Percentiles rank a stretch among this genome's conserved stretches.
phyloP scores from a whole-genome alignment of 2,888 invertebrate genomes.

The Sesia apiformis region DNA sequence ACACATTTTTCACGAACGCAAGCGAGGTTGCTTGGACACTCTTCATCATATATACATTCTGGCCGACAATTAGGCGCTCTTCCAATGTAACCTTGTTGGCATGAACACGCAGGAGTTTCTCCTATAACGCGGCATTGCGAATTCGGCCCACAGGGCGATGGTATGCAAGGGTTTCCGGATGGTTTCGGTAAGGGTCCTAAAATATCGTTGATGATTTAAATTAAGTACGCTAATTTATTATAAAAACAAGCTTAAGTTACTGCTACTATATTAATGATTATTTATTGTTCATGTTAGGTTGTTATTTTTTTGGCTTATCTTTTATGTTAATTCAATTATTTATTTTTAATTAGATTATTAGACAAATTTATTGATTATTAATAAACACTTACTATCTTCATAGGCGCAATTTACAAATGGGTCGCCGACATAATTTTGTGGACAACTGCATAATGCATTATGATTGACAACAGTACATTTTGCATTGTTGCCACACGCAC shows the following conservation, averaged over 20 bases:
- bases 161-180: conserved; percentile 82
- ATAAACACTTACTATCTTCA: conserved; percentile 77
- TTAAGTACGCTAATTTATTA: background rate
- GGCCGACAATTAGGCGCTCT: conserved; percentile 90
- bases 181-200: conserved; percentile 72
- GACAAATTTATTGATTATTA: background rate
- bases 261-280: no score
- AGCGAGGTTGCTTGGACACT: conserved; percentile 88
- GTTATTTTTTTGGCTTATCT: no score
- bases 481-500: conserved; percentile 88
- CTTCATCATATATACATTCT: conserved; percentile 88
- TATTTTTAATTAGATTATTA: conserved; percentile 5
- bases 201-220: conserved; percentile 20
- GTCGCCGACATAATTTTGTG: conserved; percentile 83
- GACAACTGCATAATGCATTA: conserved; percentile 89
- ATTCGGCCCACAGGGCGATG: conserved; percentile 89
- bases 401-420: conserved; percentile 83
- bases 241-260: background rate
- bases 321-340: conserved; percentile 6
- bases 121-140: conserved; percentile 86
- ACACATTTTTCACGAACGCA: conserved; percentile 87
- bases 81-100: conserved; percentile 85
- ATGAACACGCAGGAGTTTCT: conserved; percentile 86
- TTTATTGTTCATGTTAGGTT: no score
- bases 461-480: conserved; percentile 89